Evolutionary conservation across 2,797 vertebrate species (phyloP).

Genomic region (Acropternis orthonyx): DNA sequence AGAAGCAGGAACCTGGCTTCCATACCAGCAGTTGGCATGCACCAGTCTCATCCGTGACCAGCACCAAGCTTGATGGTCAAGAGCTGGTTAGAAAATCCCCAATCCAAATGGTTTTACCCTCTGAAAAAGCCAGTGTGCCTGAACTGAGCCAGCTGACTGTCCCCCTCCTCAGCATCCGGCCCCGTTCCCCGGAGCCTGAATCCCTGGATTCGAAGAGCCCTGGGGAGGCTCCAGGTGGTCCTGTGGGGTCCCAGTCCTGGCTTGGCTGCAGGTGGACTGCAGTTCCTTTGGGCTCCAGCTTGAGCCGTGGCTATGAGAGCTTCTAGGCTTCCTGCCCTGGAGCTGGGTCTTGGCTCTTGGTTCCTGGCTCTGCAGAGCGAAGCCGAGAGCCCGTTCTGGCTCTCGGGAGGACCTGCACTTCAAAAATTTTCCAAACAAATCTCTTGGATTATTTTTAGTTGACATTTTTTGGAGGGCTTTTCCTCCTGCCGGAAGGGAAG

Average conservation of each 20-base stretch:
- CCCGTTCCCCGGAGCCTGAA: background rate
- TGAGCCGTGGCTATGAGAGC: background rate
- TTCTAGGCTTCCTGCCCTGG: constrained; percentile 28
- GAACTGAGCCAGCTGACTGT: background rate
- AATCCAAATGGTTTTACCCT: background rate
- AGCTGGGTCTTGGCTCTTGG: background rate
- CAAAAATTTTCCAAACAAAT: constrained; percentile 59
- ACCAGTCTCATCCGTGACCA: background rate
- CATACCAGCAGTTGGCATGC: background rate
- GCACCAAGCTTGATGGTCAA: background rate
- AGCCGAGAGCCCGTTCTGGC: background rate
- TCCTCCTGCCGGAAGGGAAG: background rate
- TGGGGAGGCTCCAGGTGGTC: background rate
- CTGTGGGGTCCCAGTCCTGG: background rate
- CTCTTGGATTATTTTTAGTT: constrained; percentile 40
- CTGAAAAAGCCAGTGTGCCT: background rate
- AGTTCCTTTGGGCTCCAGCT: background rate
- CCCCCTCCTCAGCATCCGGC: background rate
- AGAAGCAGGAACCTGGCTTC: background rate
- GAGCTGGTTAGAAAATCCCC: background rate
- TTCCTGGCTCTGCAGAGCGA: background rate
- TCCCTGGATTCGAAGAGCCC: rapidly evolving
- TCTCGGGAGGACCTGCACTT: background rate
- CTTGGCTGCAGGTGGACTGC: background rate
- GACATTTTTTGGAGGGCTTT: constrained; percentile 40